Evolutionary conservation across 2,888 invertebrate genomes (phyloP), one percentile per base, ranked within the genome.

Genomic region (Ganaspis brasiliensis): DNA sequence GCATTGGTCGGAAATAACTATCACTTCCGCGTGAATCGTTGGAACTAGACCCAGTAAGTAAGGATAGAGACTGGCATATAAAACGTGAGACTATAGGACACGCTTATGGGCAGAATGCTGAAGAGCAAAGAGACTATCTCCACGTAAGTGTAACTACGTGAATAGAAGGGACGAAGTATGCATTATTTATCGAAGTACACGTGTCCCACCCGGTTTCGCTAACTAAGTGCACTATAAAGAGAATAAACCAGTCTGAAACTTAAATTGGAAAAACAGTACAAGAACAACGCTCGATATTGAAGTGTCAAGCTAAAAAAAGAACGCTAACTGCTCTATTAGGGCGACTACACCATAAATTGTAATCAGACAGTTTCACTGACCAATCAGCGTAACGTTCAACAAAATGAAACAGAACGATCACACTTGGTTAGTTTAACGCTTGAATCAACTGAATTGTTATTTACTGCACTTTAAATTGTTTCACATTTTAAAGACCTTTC

Each of bases 171-270:
- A 49, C 73, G 61, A 49, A 76, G 75, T 80, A 79, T 88, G 87
- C 89, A 91, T 91, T 90, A 91, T 90, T 91, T 88, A 91, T 87
- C 83, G 79, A 85, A 84, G 89, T 90, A 91, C 91, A 91, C 91
- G 91, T 91, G 91, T 91, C 88, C 84, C 84, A 84, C 83, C 84
- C 84, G 84, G 87, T 86, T 89, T 89, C 87, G 89, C 87, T 84
- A 81, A 81, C 80, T 82, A 82, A 79, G 79, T 78, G 75, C 78
- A 75, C 76, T 73, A 72, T 57, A 76, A 75, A 70, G 74, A 75
- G 81, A 79, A 81, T 76, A 79, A 79, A 79, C 78, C 79, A 61
- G 72, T 56, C 63, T 72, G 71, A 63, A 76, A 24, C 26, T 26
- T 67, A n/a, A 67, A 67, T 67, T 24, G 24, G 24, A 67, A 67